Percentiles rank a stretch among this genome's conserved stretches.
phyloP scores from a whole-genome alignment of 2,113 vertebrate species.

The Oophaga pumilio region DNA sequence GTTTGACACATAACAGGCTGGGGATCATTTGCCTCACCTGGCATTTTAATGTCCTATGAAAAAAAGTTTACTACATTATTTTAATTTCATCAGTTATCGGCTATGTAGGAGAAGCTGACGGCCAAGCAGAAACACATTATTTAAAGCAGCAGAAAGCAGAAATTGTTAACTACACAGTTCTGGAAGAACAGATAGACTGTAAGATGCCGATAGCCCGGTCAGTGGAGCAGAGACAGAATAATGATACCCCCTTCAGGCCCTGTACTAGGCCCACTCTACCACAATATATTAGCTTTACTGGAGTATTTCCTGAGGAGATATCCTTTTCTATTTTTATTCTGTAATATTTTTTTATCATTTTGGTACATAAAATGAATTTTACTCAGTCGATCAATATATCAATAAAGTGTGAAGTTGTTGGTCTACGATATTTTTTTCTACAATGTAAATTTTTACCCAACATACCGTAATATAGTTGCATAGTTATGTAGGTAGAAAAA shows the following conservation, averaged over 20 bases:
- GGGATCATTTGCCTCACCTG: background rate
- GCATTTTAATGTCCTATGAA: slow-evolving; percentile 22
- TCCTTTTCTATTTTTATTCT: too few species aligned
- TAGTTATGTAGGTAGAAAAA: too few species aligned
- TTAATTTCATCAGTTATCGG: background rate
- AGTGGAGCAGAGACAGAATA: background rate
- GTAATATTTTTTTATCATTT: too few species aligned
- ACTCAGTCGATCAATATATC: too few species aligned
- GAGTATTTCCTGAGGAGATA: too few species aligned
- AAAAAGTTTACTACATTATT: background rate
- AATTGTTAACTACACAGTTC: background rate
- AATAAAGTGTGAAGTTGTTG: too few species aligned
- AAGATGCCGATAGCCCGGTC: too few species aligned
- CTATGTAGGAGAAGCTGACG: background rate
- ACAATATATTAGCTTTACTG: too few species aligned
- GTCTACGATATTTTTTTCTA: too few species aligned
- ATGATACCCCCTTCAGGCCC: background rate
- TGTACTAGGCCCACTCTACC: background rate
- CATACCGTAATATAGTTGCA: too few species aligned
- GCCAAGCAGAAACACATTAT: background rate
- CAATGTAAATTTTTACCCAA: too few species aligned
- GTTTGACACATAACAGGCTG: slow-evolving; percentile 25
- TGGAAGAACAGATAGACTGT: background rate
- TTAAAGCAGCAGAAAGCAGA: background rate
- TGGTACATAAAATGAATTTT: too few species aligned